A percentile compares a stretch with the other conserved stretches of the same genome.
Evolutionary conservation across 2,113 vertebrate species (phyloP).

Genomic region (Polyodon spathula): DNA sequence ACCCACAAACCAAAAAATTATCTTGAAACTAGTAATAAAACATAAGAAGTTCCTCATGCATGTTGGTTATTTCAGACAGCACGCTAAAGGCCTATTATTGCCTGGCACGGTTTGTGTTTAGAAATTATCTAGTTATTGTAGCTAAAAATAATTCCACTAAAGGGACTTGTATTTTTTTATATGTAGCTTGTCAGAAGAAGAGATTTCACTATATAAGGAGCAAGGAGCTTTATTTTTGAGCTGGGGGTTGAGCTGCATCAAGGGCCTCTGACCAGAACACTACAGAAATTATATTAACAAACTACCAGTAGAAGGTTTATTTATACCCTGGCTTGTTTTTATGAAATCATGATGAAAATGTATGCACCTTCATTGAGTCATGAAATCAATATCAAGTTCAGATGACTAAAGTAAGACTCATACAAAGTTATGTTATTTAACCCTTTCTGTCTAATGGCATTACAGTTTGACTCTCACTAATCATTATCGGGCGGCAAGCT

Average conservation of each 20-base stretch:
- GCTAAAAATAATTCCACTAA: too few relatives aligned
- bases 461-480: slow-evolving; percentile 13
- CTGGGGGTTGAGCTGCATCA: too few relatives aligned
- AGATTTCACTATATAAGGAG: too few relatives aligned
- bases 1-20: slow-evolving; percentile 20
- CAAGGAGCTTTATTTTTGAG: too few relatives aligned
- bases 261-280: too few relatives aligned
- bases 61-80: slow-evolving; percentile 13
- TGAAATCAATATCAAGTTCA: slow-evolving; percentile 12
- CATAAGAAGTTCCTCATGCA: not conserved
- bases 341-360: not conserved
- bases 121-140: too few relatives aligned
- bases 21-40: not conserved
- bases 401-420: slow-evolving; percentile 11
- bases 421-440: slow-evolving; percentile 24
- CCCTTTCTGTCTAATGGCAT: slow-evolving; percentile 21
- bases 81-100: not conserved
- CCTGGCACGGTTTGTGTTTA: slow-evolving; percentile 2
- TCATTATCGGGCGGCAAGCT: slow-evolving; percentile 24
- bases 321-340: too few relatives aligned
- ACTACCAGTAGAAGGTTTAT: too few relatives aligned
- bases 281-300: too few relatives aligned
- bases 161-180: too few relatives aligned
- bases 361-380: slow-evolving; percentile 17
- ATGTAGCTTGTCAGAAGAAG: too few relatives aligned